Evolutionary conservation across 2,797 vertebrate species (phyloP).

Genomic region (Ptychadena robeensis): DNA sequence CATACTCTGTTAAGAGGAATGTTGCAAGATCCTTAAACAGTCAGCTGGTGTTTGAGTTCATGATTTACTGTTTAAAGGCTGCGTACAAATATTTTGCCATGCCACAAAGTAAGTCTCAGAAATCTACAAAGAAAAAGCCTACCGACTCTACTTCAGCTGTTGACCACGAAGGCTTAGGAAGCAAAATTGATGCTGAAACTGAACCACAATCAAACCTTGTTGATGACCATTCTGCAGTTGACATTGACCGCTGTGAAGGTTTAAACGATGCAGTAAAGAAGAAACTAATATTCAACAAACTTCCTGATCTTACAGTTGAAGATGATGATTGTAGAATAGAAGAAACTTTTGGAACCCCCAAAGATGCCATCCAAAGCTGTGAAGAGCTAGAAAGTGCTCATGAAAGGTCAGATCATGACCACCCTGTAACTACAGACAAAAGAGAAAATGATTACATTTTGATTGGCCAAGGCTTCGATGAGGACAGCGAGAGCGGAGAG

Average conservation of each 20-base stretch:
- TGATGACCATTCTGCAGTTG: neutral
- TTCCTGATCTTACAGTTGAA: conserved; percentile 67
- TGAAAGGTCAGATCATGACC: conserved; percentile 67
- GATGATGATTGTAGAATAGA: conserved; percentile 82
- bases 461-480: conserved; percentile 63
- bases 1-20: conserved; percentile 91
- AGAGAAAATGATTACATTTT: conserved; percentile 50
- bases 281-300: conserved; percentile 62
- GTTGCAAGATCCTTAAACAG: conserved; percentile 91
- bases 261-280: conserved; percentile 65
- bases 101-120: conserved; percentile 74
- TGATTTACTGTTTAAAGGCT: conserved; percentile 91
- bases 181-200: neutral
- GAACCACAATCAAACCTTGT: conserved; percentile 50
- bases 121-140: conserved; percentile 66
- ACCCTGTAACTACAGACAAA: conserved; percentile 46
- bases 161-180: conserved; percentile 57
- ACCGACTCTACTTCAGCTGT: conserved; percentile 42
- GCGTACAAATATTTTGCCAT: conserved; percentile 95
- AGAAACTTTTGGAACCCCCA: conserved; percentile 74
- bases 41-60: conserved; percentile 88
- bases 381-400: conserved; percentile 67
- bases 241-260: conserved; percentile 34
- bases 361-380: conserved; percentile 53
- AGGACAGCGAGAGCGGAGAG: conserved; percentile 73